These are phyloP conservation scores for Brienomyrus brachyistius DNA, from an alignment of 2,113 vertebrate species.

Conservation along the genomic window DNA sequence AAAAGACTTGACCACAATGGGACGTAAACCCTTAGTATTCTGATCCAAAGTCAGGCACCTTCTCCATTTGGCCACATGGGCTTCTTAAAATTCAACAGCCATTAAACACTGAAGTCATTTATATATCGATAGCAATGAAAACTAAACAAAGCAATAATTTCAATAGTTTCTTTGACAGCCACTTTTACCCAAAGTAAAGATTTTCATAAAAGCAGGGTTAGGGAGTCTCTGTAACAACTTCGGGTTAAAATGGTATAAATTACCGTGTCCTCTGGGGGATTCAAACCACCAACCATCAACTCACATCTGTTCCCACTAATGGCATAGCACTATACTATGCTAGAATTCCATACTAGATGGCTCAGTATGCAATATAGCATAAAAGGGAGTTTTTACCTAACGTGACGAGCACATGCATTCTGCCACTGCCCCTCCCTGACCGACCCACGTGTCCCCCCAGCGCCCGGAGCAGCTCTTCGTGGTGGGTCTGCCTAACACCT, in stretches of 20 bases:
- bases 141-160: neutral
- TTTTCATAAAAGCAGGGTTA: neutral
- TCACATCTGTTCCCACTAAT: neutral
- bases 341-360: neutral
- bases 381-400: neutral
- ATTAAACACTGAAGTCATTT: neutral
- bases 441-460: slow-evolving; percentile 20
- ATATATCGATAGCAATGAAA: neutral
- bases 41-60: neutral
- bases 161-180: neutral
- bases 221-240: neutral
- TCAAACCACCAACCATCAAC: neutral
- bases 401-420: neutral
- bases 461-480: slow-evolving; percentile 64
- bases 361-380: neutral
- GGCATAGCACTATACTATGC: neutral
- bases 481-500: slow-evolving; percentile 61
- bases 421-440: slow-evolving; percentile 15
- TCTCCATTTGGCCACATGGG: neutral
- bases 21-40: neutral
- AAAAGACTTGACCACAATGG: neutral
- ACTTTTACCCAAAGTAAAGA: neutral
- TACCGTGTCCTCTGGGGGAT: neutral
- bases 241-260: neutral
- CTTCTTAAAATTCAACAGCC: neutral